phyloP scores from a whole-genome alignment of 2,113 vertebrate species.

The Parus major region DNA sequence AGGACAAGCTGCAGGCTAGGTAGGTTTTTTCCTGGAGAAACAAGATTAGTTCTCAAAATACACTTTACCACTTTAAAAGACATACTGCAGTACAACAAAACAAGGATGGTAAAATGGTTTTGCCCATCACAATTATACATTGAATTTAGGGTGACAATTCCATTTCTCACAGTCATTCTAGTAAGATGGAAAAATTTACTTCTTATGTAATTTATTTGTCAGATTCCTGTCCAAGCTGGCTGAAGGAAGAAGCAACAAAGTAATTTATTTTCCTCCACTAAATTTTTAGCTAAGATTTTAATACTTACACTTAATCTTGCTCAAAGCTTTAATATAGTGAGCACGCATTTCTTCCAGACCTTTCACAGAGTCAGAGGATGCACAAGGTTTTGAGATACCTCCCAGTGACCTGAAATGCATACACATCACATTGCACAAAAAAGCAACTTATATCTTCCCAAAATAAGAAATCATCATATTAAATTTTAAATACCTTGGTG shows the following conservation, averaged over 20 bases:
- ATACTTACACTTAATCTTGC: constrained; percentile 90
- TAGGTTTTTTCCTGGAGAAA: neutral
- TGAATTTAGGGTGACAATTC: neutral
- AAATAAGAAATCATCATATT: neutral
- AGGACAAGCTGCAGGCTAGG: neutral
- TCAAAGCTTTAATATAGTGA: constrained; percentile 88
- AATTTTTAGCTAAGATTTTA: neutral
- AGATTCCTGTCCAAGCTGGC: neutral
- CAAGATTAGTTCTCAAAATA: neutral
- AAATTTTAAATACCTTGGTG: constrained; percentile 64
- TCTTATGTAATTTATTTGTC: neutral
- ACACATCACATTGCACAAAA: neutral
- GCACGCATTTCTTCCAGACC: constrained; percentile 90
- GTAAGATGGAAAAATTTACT: neutral
- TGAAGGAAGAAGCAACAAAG: neutral
- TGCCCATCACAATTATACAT: neutral
- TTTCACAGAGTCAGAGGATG: constrained; percentile 66
- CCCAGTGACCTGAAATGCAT: constrained; percentile 64
- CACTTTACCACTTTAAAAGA: neutral
- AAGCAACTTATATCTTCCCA: neutral
- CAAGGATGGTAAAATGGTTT: neutral
- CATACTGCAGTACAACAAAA: neutral
- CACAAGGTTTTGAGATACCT: constrained; percentile 39
- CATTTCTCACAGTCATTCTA: neutral
- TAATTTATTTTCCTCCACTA: neutral